These are phyloP conservation scores for Pseudochromis fuscus DNA, from an alignment of 2,797 vertebrate species.

Conservation along the genomic window DNA sequence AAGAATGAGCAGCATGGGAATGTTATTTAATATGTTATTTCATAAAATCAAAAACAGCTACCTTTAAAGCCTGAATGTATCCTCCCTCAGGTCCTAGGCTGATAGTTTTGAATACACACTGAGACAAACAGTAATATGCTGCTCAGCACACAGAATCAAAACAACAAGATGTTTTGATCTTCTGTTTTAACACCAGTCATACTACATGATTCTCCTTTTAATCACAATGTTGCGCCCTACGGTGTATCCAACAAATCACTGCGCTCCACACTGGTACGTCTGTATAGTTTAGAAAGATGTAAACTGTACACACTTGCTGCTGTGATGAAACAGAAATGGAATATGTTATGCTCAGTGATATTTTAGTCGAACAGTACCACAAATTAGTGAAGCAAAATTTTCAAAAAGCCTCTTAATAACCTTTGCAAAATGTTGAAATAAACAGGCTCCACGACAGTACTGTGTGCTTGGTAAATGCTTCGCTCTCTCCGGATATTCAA, in stretches of 20 bases:
- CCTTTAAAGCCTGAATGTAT: neutral
- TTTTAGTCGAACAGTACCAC: neutral
- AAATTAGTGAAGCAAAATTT: neutral
- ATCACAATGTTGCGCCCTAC: slow-evolving; percentile 8
- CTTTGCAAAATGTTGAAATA: neutral
- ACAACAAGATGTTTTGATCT: slow-evolving; percentile 18
- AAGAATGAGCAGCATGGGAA: neutral
- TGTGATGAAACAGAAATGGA: neutral
- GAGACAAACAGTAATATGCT: slow-evolving; percentile 4
- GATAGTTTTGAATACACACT: slow-evolving; percentile 18
- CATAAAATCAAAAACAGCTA: slow-evolving; percentile 11
- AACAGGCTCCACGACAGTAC: neutral
- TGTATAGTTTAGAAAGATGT: slow-evolving; percentile 16
- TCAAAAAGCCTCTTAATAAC: neutral
- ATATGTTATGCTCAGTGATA: neutral
- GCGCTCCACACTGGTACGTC: neutral
- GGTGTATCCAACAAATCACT: neutral
- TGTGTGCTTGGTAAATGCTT: neutral
- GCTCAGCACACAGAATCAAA: neutral
- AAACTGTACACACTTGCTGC: neutral
- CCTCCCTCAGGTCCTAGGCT: neutral
- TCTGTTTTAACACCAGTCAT: neutral
- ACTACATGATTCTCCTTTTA: neutral
- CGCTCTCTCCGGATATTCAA: neutral
- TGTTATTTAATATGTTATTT: neutral